A percentile compares a stretch with the other conserved stretches of the same genome.
phyloP scores from a whole-genome alignment of 2,888 invertebrate genomes.

The Elegia similella region DNA sequence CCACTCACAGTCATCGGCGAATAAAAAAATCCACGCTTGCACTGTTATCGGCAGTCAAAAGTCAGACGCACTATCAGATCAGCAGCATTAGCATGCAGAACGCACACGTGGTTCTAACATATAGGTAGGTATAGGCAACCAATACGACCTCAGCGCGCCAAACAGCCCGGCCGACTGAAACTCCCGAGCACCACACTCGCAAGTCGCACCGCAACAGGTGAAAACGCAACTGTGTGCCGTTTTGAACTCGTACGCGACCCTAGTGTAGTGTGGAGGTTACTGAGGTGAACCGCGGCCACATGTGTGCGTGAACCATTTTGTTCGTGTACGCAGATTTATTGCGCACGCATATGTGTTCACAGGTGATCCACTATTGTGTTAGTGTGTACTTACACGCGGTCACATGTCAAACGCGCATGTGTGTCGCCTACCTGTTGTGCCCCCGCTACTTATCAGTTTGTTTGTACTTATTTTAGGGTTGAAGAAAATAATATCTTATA shows the following conservation, averaged over 20 bases:
- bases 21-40: slow-evolving; percentile 33
- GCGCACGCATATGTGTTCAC: slow-evolving; percentile 52
- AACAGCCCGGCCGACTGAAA: slow-evolving; percentile 73
- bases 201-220: slow-evolving; percentile 69
- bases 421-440: slow-evolving; percentile 73
- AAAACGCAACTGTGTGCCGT: slow-evolving; percentile 72
- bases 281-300: slow-evolving; percentile 48
- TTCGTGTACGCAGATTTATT: slow-evolving; percentile 73
- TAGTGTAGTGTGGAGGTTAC: slow-evolving; percentile 71
- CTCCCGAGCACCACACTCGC: slow-evolving; percentile 62
- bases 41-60: slow-evolving; percentile 57
- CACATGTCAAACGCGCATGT: slow-evolving; percentile 69
- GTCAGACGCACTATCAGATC: slow-evolving; percentile 61
- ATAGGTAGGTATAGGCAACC: slow-evolving; percentile 33
- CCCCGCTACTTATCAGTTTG: slow-evolving; percentile 69
- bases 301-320: slow-evolving; percentile 73
- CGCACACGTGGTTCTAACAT: slow-evolving; percentile 58
- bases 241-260: slow-evolving; percentile 66
- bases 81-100: slow-evolving; percentile 58
- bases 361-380: slow-evolving; percentile 63
- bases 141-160: slow-evolving; percentile 72
- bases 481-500: slow-evolving; percentile 53
- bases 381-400: slow-evolving; percentile 54
- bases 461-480: slow-evolving; percentile 59
- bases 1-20: slow-evolving; percentile 46